These are phyloP conservation scores for Darwinula stevensoni DNA, from an alignment of 2,888 invertebrate genomes.

Conservation along the genomic window DNA sequence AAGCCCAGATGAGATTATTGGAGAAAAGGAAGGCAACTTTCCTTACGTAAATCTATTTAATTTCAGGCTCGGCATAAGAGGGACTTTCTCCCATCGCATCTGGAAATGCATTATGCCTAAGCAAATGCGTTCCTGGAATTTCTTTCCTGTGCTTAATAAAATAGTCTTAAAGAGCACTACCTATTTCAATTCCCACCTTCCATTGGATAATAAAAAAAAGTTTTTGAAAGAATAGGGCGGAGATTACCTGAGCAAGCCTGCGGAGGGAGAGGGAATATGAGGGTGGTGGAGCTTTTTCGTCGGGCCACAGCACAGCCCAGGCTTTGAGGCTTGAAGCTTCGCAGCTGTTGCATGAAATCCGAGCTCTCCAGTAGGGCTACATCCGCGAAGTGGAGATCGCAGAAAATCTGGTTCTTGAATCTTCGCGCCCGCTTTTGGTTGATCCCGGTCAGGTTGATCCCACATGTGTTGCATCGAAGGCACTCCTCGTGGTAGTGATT, in stretches of 20 bases:
- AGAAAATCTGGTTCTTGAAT: conserved; percentile 68
- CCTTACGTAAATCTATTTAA: too few relatives aligned
- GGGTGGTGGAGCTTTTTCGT: conserved; percentile 70
- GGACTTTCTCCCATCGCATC: too few relatives aligned
- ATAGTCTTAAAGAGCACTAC: too few relatives aligned
- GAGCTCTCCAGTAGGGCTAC: conserved; percentile 89
- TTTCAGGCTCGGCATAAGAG: too few relatives aligned
- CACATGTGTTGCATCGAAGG: conserved; percentile 81
- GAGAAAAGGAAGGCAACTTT: too few relatives aligned
- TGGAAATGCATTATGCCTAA: too few relatives aligned
- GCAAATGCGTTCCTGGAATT: too few relatives aligned
- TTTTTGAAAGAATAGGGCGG: not conserved
- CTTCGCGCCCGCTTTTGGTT: conserved; percentile 25
- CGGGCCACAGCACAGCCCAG: conserved; percentile 79
- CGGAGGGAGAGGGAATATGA: conserved; percentile 73
- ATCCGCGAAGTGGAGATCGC: conserved; percentile 87
- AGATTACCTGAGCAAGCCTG: conserved; percentile 66
- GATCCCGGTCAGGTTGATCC: conserved; percentile 66
- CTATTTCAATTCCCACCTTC: too few relatives aligned
- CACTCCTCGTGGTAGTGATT: conserved; percentile 93
- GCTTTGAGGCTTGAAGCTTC: conserved; percentile 82
- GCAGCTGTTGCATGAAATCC: conserved; percentile 85
- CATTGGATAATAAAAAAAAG: not conserved
- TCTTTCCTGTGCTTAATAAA: too few relatives aligned
- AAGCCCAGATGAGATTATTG: too few relatives aligned